Evolutionary conservation across 2,113 vertebrate genomes (phyloP).

Genomic region (Tichodroma muraria): DNA sequence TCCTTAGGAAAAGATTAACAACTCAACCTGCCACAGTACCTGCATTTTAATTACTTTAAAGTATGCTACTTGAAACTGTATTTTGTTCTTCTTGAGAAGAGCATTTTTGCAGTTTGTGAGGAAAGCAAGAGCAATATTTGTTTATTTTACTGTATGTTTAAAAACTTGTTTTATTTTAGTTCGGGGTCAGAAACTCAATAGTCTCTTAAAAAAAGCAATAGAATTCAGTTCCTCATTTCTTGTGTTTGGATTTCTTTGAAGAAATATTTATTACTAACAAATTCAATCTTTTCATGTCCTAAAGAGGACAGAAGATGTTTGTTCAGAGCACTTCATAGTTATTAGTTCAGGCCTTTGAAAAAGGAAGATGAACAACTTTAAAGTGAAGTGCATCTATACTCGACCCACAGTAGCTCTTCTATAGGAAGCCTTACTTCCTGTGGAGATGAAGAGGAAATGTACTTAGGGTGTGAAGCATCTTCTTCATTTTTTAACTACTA

Average conservation of each 20-base stretch:
- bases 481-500: background rate
- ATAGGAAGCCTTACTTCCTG: constrained; percentile 42
- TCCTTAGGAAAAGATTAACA: constrained; percentile 4
- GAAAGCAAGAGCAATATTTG: background rate
- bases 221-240: background rate
- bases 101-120: background rate
- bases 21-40: background rate
- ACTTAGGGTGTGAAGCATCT: background rate
- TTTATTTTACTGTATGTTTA: background rate
- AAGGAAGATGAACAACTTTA: background rate
- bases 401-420: background rate
- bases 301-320: background rate
- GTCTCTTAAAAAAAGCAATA: background rate
- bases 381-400: background rate
- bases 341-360: background rate
- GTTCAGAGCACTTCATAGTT: background rate
- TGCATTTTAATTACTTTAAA: background rate
- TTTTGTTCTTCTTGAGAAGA: background rate
- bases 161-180: background rate
- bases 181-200: background rate
- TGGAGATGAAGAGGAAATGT: constrained; percentile 43
- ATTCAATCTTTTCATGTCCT: background rate
- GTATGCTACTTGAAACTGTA: background rate
- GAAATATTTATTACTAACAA: background rate
- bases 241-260: background rate